Conservation (phyloP, 2,113 vertebrate species). For the Microcebus griseorufus region DNA sequence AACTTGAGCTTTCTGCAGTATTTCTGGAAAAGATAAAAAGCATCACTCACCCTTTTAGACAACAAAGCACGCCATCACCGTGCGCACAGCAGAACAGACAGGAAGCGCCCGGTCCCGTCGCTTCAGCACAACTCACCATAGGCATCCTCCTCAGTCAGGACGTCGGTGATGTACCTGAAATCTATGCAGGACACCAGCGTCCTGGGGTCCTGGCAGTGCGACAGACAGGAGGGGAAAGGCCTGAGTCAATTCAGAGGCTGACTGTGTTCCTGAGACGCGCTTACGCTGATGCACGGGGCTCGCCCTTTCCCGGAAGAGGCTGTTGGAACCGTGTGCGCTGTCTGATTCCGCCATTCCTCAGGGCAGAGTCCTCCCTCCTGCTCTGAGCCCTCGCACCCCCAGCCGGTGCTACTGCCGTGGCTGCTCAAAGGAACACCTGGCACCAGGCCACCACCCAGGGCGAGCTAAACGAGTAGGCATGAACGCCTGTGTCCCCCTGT, state of each 20-base stretch:
- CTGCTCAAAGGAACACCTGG: not conserved
- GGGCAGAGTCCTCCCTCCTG: not conserved
- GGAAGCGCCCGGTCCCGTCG: too few relatives aligned
- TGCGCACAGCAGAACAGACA: too few relatives aligned
- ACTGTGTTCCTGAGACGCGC: not conserved
- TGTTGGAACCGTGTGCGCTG: not conserved
- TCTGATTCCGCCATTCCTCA: not conserved
- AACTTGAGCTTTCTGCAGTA: conserved; percentile 83
- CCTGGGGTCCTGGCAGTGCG: conserved; percentile 82
- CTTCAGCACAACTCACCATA: conserved; percentile 79
- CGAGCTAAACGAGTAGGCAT: not conserved
- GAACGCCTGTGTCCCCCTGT: accelerated
- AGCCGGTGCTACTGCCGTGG: not conserved
- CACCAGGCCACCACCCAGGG: not conserved
- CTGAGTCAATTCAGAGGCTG: not conserved
- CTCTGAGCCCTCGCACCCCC: accelerated
- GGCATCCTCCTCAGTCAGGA: conserved; percentile 87
- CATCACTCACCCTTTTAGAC: not conserved
- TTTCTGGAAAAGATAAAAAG: conserved; percentile 78
- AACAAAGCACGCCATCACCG: not conserved
- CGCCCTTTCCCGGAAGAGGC: not conserved
- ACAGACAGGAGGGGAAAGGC: not conserved
- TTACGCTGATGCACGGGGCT: not conserved
- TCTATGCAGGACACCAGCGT: conserved; percentile 88
- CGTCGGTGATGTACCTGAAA: conserved; percentile 90